Evolutionary conservation across 2,113 vertebrate genomes (phyloP).

Genomic region (Psammodynastes pulverulentus): DNA sequence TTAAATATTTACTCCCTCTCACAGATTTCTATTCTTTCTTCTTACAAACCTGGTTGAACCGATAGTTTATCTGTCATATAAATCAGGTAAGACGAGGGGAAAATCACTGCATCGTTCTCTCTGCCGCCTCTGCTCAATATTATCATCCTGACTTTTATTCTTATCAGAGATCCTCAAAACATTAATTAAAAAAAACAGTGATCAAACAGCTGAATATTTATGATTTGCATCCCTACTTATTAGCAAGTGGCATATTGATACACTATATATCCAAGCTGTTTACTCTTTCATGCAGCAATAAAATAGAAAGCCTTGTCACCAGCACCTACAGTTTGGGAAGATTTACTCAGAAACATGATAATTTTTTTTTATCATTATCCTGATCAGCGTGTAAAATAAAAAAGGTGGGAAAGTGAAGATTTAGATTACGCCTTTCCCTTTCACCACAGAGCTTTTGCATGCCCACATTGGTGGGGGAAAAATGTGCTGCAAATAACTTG

Average conservation of each 20-base stretch:
- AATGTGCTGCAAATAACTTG: neutral
- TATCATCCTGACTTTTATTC: constrained; percentile 66
- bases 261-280: constrained; percentile 60
- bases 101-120: constrained; percentile 65
- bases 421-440: constrained; percentile 21
- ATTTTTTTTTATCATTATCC: constrained; percentile 7
- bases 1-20: constrained; percentile 43
- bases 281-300: constrained; percentile 58
- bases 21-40: constrained; percentile 43
- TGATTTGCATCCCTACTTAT: constrained; percentile 66
- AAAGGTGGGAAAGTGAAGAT: neutral
- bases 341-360: constrained; percentile 47
- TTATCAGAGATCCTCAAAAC: constrained; percentile 71
- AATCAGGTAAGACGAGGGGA: constrained; percentile 59
- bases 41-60: constrained; percentile 47
- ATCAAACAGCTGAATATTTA: constrained; percentile 70
- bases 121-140: constrained; percentile 58
- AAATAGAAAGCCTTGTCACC: constrained; percentile 63
- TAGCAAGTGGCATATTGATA: constrained; percentile 70
- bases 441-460: neutral
- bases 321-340: constrained; percentile 44
- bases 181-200: constrained; percentile 70
- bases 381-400: neutral
- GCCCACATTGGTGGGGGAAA: neutral
- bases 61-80: constrained; percentile 69